Base-by-base conservation (phyloP, 1,140 invertebrate genomes). In the Dinothrombium tinctorium region DNA sequence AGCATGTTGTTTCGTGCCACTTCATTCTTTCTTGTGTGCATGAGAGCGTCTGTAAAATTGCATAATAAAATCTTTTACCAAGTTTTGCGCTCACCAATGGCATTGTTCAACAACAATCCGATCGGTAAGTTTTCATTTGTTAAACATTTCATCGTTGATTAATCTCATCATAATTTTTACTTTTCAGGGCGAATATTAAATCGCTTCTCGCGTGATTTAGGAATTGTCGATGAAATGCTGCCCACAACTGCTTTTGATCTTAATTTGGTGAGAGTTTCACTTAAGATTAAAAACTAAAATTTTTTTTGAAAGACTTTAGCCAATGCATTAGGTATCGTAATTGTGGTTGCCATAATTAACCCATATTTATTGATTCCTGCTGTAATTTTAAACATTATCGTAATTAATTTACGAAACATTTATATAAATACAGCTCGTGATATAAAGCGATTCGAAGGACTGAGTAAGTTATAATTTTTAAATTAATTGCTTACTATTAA, bases 61-160 rank as follows among this genome's bases (percentile, higher is more conserved):
- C 83, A 90, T 51, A 76, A 87, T 51, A 60, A 55, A 6, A 83
- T 90, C 72, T 87, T 89, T 51, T 56, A 60, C 5, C 72, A 71
- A 33, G 69, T 92, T 2, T 69, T 82, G 20, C 63, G 72, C 7
- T 73, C 77, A 0, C 76, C 73, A 1, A 83, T 87, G 68, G 63
- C 67, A 7, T 90, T 89, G 58, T 90, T 89, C 57, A 81, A 83
- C 47, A 72, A 69, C 6, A 87, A 89, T 56, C 73, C 77, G 3
- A 69, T 71, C 37, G 65, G 65, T 38, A 38, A 38, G 33, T 5
- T 21, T 22, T 21, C 15, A 3, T 32, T 4, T 4, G 4, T 14
- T 28, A 8, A 7, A 28, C n/a, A 28, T 28, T 28, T 28, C 7
- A 28, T n/a, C 17, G 1, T 28, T 28, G 7, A 28, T n/a, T 28